phyloP scores from a whole-genome alignment of 2,797 vertebrate species.

The Cygnus olor region DNA sequence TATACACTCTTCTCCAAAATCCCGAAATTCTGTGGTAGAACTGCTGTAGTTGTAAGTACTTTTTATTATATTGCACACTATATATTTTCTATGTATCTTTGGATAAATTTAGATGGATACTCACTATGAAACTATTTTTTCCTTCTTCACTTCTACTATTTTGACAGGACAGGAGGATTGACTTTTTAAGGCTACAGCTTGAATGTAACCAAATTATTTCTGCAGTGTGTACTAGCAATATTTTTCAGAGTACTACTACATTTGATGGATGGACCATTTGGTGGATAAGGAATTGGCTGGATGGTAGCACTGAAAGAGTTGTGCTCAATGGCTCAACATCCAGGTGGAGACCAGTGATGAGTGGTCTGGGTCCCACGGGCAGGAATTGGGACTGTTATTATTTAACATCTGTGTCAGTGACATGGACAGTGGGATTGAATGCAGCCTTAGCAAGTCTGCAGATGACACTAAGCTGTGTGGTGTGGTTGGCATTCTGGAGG shows the following conservation, averaged over 20 bases:
- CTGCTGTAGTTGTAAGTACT: neutral
- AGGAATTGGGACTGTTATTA: too few relatives aligned
- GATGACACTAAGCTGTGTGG: too few relatives aligned
- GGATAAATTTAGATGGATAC: neutral
- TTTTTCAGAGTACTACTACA: neutral
- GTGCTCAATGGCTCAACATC: too few relatives aligned
- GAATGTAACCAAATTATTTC: neutral
- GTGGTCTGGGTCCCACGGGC: too few relatives aligned
- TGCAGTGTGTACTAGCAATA: neutral
- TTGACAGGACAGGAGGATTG: neutral
- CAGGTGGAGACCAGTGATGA: too few relatives aligned
- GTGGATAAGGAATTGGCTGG: too few relatives aligned
- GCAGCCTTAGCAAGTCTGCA: too few relatives aligned
- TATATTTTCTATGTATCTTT: neutral
- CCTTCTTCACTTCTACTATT: neutral
- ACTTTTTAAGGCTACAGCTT: neutral
- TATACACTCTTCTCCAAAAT: neutral
- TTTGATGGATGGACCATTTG: too few relatives aligned
- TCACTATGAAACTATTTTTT: neutral
- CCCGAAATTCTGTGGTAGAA: neutral
- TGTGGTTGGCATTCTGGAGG: too few relatives aligned
- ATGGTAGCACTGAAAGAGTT: too few relatives aligned
- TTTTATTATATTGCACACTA: neutral
- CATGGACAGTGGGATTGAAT: too few relatives aligned
- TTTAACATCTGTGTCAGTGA: too few relatives aligned